Evolutionary conservation across 2,113 vertebrate genomes (phyloP).

Genomic region (Sialia sialis): DNA sequence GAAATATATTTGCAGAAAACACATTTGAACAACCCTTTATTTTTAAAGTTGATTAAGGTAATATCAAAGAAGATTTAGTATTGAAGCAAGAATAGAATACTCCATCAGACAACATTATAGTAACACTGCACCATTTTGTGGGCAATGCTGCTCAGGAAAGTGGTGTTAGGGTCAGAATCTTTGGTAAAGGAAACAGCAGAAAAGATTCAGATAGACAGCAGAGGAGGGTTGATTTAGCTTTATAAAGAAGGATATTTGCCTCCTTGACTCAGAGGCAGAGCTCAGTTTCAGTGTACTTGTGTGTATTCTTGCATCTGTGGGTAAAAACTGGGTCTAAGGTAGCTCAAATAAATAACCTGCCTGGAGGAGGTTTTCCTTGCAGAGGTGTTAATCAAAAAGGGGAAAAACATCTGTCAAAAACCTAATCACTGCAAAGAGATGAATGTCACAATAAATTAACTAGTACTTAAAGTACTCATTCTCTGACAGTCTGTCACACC

Average conservation of each 20-base stretch:
- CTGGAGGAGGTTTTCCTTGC: not conserved
- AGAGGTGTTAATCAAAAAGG: not conserved
- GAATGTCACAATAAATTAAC: constrained; percentile 6
- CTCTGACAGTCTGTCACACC: not conserved
- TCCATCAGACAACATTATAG: not conserved
- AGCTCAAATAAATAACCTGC: not conserved
- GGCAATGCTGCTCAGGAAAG: not conserved
- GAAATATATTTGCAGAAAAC: not conserved
- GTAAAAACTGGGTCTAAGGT: not conserved
- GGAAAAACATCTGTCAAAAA: not conserved
- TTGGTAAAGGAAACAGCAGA: not conserved
- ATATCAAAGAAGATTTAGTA: not conserved
- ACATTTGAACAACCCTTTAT: not conserved
- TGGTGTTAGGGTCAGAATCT: not conserved
- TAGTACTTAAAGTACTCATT: not conserved
- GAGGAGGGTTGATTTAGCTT: not conserved
- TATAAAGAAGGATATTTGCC: not conserved
- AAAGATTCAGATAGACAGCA: not conserved
- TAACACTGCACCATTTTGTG: not conserved
- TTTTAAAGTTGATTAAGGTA: not conserved
- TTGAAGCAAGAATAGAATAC: not conserved
- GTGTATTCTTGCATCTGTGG: not conserved
- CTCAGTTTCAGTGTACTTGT: not conserved
- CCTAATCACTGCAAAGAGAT: not conserved
- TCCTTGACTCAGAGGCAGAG: not conserved